These are phyloP conservation scores for Apostichopus leukothele DNA, from an alignment of 53 echinoderm and acorn worm genomes.

Conservation along the genomic window DNA sequence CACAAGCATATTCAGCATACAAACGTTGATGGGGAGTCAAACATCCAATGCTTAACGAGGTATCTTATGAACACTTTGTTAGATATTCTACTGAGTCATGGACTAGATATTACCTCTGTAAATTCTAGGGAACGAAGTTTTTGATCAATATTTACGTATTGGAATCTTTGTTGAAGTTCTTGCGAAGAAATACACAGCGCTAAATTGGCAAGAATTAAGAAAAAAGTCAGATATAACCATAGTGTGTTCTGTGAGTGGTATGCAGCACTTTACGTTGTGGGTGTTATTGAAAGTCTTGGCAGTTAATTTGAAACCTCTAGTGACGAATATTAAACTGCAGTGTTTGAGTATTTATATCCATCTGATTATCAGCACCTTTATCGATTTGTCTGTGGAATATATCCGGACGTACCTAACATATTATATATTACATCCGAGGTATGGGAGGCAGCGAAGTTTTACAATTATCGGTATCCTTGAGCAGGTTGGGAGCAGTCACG, in stretches of 20 bases:
- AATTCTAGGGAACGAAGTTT: not conserved
- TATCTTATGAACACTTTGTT: not conserved
- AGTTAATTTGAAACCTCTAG: not conserved
- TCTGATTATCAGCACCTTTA: not conserved
- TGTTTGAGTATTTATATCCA: not conserved
- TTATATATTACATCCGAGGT: not conserved
- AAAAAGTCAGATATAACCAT: not conserved
- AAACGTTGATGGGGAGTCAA: not conserved
- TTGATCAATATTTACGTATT: not conserved
- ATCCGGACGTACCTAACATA: not conserved
- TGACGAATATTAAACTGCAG: not conserved
- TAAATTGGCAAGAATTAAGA: not conserved
- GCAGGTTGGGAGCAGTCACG: not conserved
- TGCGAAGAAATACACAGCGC: not conserved
- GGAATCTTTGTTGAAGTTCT: not conserved
- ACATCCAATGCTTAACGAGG: not conserved
- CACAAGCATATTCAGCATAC: not conserved
- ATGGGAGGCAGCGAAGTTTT: not conserved
- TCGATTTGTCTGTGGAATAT: slow-evolving; percentile 20
- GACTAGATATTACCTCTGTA: not conserved
- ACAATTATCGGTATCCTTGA: slow-evolving; percentile 9
- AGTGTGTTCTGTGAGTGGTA: slow-evolving; percentile 11
- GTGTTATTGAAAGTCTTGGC: too few species aligned
- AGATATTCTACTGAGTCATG: not conserved
- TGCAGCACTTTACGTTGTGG: slow-evolving; percentile 4